Evolutionary conservation across 1,140 invertebrate genomes (phyloP), one percentile per base, ranked within the genome.

Genomic region (Stegodyphus dumicola): DNA sequence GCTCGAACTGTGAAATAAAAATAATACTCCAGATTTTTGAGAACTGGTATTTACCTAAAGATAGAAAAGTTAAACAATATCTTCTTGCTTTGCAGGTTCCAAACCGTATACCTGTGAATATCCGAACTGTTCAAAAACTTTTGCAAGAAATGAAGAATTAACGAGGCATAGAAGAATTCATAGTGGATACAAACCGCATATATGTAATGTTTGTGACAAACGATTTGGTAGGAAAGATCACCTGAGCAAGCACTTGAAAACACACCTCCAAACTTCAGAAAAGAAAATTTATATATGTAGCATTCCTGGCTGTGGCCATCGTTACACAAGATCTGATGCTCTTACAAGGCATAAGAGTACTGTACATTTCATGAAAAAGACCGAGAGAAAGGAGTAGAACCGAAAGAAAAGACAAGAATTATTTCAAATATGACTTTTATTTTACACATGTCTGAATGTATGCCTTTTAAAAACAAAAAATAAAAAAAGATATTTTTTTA

Each of bases 101-200:
- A 91, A 95, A 70, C 96, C 96, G 0, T 97, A 95, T 90, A 94
- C 94, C 87, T 98, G 96, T 89, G 95, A 96, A 69, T 93, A 94
- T 52, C 93, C 94, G 67, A 93, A 93, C 69, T 98, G 97, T 89
- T 95, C 94, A 0, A 97, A 97, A 90, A 94, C 94, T 0, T 98
- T 98, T 89, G 97, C 96, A 0, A 92, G 96, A 86, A 98, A 98
- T 90, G 96, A 98, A 90, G 96, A 98, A 89, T 90, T 98, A 65
- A 98, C 96, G 0, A 92, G 96, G 48, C 97, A 98, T 90, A 95
- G 95, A 88, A 92, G 96, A 78, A 98, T 98, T 75, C 97, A 98
- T 90, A 89, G 87, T 13, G 90, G 90, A 4, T 70, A 87, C 64
- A 86, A 88, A 70, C 90, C 90, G 0, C 96, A 94, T 89, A 92